Evolutionary conservation across 2,888 invertebrate genomes (phyloP), one percentile per base, ranked within the genome.

Genomic region (Cryptocephalus primarius): DNA sequence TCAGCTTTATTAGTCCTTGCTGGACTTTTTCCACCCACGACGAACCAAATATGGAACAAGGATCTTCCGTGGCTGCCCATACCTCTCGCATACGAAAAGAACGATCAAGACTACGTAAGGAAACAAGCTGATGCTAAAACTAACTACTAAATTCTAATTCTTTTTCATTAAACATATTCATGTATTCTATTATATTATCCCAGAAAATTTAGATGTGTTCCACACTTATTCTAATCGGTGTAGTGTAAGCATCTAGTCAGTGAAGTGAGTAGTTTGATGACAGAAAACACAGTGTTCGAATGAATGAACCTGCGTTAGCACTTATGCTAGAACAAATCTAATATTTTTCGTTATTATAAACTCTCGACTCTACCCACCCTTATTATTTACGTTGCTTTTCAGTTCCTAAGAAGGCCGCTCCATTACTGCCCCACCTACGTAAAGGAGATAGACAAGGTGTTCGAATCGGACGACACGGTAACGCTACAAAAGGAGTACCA

Each of bases 1-100:
- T 83, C 84, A 4, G 83, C 80, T 0, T 72, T 83, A 49, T 69
- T 82, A 31, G 81, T 83, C 4, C 83, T 4, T 84, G 80, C 85
- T 1, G 85, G 81, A 0, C 61, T 88, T 22, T 88, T 78, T 63
- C 82, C 81, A 2, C 83, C 84, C 1, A 60, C 64, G 1, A 54
- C 55, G 1, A 50, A 60, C 1, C 75, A 78, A 56, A 61, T 57
- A 45, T 78, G 77, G 77, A 69, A 73, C 44, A 46, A 61, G 8
- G 49, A 60, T 39, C 53, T 80, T 9, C 54, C 64, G 4, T 82
- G 82, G 82, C 75, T 78, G 54, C 82, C 82, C 1, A 75, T 83
- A 46, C 80, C 83, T 0, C 59, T 60, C 42, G 48, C 61, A 22
- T 66, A 61, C 46, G 61, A 64, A 12, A 59, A 59, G 46, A 47